phyloP scores from a whole-genome alignment of 2,113 vertebrate genomes.

The Tyrannus savana region DNA sequence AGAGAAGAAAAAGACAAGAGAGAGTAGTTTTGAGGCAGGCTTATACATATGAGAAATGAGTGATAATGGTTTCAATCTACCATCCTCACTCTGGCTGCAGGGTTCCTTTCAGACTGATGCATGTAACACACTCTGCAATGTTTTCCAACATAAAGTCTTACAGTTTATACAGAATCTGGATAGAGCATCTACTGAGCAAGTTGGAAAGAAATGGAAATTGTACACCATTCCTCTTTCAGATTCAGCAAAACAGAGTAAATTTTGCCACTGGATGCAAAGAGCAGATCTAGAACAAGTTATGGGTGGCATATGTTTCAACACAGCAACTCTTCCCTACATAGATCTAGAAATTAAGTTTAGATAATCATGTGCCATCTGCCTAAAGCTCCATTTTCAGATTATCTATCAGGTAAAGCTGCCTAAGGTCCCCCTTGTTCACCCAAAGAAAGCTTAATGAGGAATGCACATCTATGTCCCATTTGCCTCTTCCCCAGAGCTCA shows the following conservation, averaged over 20 bases:
- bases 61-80: not conserved
- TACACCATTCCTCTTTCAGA: not conserved
- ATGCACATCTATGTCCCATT: not conserved
- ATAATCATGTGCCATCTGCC: not conserved
- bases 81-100: not conserved
- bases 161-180: not conserved
- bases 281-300: not conserved
- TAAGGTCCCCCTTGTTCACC: not conserved
- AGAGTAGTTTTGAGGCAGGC: not conserved
- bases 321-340: not conserved
- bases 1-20: not conserved
- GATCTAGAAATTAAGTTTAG: slow-evolving; percentile 43
- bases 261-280: not conserved
- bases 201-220: not conserved
- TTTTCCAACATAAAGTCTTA: not conserved
- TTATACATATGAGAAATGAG: not conserved
- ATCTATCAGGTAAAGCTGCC: not conserved
- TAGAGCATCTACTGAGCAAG: not conserved
- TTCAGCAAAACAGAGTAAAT: not conserved
- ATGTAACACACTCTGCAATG: not conserved
- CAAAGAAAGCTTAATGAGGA: not conserved
- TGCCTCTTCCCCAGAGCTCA: not conserved
- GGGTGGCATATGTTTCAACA: not conserved
- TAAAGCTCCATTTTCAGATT: not conserved
- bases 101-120: not conserved